A percentile compares a stretch with the other conserved stretches of the same genome.
phyloP scores from a whole-genome alignment of 1,140 invertebrate species.

The Reticulitermes speratus region DNA sequence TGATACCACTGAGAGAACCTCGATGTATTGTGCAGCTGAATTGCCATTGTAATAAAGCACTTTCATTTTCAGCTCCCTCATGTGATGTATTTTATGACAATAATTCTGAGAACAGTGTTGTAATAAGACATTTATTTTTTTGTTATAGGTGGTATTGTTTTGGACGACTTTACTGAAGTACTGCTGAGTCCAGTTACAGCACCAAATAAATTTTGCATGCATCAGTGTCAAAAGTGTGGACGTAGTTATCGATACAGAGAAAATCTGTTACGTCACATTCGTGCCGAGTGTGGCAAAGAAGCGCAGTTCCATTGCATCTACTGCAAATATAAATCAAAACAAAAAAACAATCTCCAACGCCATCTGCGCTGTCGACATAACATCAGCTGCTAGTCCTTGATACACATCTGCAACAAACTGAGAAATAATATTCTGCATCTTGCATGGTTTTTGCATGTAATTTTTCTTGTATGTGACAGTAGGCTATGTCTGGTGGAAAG shows the following conservation, averaged over 20 bases:
- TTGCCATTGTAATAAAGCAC: too few relatives aligned
- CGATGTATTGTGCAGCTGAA: too few relatives aligned
- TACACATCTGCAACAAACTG: too few relatives aligned
- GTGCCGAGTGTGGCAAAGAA: constrained; percentile 57
- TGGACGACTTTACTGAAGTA: neutral
- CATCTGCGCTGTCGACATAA: constrained; percentile 35
- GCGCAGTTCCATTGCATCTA: constrained; percentile 50
- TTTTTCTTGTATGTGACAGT: too few relatives aligned
- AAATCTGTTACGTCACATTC: constrained; percentile 52
- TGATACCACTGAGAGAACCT: too few relatives aligned
- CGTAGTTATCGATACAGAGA: constrained; percentile 53
- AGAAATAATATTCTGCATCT: too few relatives aligned
- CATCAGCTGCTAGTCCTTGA: neutral
- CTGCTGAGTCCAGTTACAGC: neutral
- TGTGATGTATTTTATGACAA: too few relatives aligned
- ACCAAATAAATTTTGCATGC: constrained; percentile 4
- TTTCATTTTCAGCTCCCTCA: too few relatives aligned
- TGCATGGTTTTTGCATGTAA: too few relatives aligned
- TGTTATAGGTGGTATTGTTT: neutral
- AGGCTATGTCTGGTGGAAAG: too few relatives aligned
- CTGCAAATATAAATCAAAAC: constrained; percentile 41
- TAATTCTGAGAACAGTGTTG: neutral
- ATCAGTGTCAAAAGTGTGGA: constrained; percentile 43
- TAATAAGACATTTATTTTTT: neutral
- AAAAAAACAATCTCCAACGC: constrained; percentile 45